Evolutionary conservation across 2,113 vertebrate genomes (phyloP).

Genomic region (Passer montanus): DNA sequence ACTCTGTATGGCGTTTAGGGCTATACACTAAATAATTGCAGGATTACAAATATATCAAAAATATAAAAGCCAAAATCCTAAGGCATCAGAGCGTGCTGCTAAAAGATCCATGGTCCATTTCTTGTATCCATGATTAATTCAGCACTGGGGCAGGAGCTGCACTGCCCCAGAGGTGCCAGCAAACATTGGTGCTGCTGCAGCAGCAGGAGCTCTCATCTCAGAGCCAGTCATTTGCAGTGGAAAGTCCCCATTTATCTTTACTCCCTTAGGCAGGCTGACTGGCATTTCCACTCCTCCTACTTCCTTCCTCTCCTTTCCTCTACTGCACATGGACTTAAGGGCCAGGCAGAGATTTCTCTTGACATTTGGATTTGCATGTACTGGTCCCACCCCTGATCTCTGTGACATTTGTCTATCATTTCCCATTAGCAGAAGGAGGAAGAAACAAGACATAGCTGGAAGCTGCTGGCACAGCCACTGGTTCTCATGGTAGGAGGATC

Average conservation of each 20-base stretch:
- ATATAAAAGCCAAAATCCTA: not conserved
- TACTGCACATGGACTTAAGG: not conserved
- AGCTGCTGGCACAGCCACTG: constrained; percentile 16
- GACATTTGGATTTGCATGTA: not conserved
- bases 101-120: not conserved
- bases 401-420: not conserved
- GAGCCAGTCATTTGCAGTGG: not conserved
- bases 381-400: not conserved
- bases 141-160: not conserved
- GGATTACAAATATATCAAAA: not conserved
- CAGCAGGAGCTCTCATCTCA: not conserved
- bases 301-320: constrained; percentile 12
- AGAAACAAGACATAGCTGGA: not conserved
- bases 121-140: too few relatives aligned
- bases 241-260: not conserved
- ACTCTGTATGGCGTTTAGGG: not conserved
- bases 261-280: not conserved
- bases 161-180: not conserved
- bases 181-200: rapidly evolving
- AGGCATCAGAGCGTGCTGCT: not conserved
- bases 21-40: not conserved
- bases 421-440: not conserved
- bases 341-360: not conserved
- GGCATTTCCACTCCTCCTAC: not conserved
- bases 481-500: constrained; percentile 39